Evolutionary conservation across 2,888 invertebrate species (phyloP).

Genomic region (Zelleria hepariella): DNA sequence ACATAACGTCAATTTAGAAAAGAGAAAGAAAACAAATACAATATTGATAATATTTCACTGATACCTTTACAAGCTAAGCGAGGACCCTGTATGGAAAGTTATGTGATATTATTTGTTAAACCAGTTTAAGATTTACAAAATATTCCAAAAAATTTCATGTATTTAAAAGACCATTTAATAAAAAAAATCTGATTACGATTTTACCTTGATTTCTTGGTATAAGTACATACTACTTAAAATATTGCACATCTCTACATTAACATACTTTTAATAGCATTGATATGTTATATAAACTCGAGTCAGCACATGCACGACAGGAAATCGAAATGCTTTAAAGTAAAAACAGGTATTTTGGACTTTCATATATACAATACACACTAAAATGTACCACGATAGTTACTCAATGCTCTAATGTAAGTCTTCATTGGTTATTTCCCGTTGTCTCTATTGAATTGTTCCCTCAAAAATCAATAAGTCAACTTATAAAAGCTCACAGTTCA

Average conservation of each 20-base stretch:
- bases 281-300: conserved; percentile 9
- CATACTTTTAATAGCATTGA: no score
- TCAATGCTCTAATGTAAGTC: conserved; percentile 41
- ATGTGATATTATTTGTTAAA: no score
- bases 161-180: no score
- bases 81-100: no score
- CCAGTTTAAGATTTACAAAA: no score
- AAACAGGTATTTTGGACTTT: conserved; percentile 69
- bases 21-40: not conserved
- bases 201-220: no score
- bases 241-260: not conserved
- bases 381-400: conserved; percentile 34
- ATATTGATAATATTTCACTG: no score
- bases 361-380: conserved; percentile 45
- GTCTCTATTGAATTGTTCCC: conserved; percentile 4
- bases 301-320: conserved; percentile 52
- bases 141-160: no score
- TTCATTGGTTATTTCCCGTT: conserved; percentile 28
- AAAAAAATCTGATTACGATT: not conserved
- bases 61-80: no score
- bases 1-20: conserved; percentile 3
- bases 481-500: no score
- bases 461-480: no score
- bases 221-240: not conserved
- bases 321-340: conserved; percentile 64